Evolutionary conservation across 2,797 vertebrate species (phyloP).

Genomic region (Craterocephalus amniculus): DNA sequence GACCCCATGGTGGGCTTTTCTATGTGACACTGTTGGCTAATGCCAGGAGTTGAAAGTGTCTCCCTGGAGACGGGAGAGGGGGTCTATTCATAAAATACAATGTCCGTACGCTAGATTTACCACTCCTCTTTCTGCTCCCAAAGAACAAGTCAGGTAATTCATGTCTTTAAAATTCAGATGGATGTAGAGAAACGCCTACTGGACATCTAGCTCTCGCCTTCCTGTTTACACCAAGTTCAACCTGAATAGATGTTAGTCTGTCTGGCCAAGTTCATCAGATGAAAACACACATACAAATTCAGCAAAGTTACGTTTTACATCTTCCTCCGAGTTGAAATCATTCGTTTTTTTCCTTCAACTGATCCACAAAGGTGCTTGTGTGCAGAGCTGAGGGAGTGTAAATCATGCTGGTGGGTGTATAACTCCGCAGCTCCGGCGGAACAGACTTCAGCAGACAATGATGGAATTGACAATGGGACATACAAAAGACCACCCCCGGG

Average conservation of each 20-base stretch:
- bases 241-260: not conserved
- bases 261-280: not conserved
- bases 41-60: constrained; percentile 78
- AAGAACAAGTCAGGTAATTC: constrained; percentile 69
- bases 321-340: constrained; percentile 5
- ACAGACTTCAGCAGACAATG: constrained; percentile 80
- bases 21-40: constrained; percentile 67
- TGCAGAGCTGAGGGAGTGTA: constrained; percentile 59
- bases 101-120: constrained; percentile 69
- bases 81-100: constrained; percentile 73
- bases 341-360: constrained; percentile 26
- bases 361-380: constrained; percentile 44
- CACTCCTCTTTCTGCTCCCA: constrained; percentile 48
- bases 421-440: constrained; percentile 72
- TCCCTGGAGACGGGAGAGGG: constrained; percentile 72
- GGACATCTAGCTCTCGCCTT: constrained; percentile 26
- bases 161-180: constrained; percentile 51
- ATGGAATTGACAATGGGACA: constrained; percentile 78
- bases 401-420: constrained; percentile 72
- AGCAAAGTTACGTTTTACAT: not conserved
- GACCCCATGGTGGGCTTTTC: constrained; percentile 81
- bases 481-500: constrained; percentile 83
- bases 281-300: accelerated
- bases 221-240: constrained; percentile 11
- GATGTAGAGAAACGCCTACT: constrained; percentile 35